phyloP scores from a whole-genome alignment of 2,113 vertebrate species.

The Hirundichthys speculiger region DNA sequence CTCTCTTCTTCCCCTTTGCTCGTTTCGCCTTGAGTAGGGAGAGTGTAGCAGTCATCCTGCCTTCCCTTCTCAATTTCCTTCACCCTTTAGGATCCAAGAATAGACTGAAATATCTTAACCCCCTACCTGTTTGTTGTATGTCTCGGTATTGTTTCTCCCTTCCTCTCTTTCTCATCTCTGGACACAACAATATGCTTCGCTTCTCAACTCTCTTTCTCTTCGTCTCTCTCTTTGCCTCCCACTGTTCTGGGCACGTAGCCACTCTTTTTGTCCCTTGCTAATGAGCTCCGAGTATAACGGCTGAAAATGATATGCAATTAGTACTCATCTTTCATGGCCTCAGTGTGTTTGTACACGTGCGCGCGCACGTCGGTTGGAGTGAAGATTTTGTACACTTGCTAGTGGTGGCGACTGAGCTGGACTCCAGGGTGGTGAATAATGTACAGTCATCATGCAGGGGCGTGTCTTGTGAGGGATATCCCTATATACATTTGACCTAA shows the following conservation, averaged over 20 bases:
- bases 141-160: conserved; percentile 16
- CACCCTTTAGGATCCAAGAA: conserved; percentile 11
- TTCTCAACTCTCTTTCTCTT: background rate
- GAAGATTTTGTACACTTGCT: background rate
- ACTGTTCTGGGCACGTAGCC: conserved; percentile 56
- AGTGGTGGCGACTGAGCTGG: background rate
- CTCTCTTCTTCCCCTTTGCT: conserved; percentile 38
- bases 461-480: no score
- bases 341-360: background rate
- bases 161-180: background rate
- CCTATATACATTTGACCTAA: background rate
- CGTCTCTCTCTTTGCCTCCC: conserved; percentile 19
- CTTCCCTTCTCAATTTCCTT: conserved; percentile 30
- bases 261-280: conserved; percentile 58
- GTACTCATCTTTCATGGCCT: conserved; percentile 37
- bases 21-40: conserved; percentile 8
- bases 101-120: conserved; percentile 19
- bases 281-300: conserved; percentile 59
- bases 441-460: conserved; percentile 19
- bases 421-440: conserved; percentile 15
- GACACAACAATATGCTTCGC: conserved; percentile 16
- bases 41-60: conserved; percentile 30
- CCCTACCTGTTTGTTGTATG: conserved; percentile 20
- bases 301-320: conserved; percentile 74
- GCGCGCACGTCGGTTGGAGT: conserved; percentile 22